Evolutionary conservation across 2,797 vertebrate species (phyloP).

Genomic region (Hylomyscus alleni): DNA sequence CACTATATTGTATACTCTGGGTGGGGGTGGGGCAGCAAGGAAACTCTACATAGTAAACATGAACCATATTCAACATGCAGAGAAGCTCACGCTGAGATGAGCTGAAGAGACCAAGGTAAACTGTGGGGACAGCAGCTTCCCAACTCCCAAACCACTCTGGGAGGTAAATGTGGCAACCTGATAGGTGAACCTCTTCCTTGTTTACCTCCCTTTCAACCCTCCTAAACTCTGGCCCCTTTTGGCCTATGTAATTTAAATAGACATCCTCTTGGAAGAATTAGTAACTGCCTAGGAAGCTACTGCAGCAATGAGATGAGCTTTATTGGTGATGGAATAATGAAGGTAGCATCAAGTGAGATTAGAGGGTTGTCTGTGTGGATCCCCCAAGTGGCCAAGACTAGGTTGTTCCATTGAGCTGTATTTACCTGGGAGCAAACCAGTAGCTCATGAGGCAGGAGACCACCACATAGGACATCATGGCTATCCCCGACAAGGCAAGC

Average conservation of each 20-base stretch:
- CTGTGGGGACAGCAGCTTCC: background rate
- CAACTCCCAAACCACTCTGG: background rate
- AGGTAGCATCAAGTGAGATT: background rate
- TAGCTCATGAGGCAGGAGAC: slow-evolving; percentile 88
- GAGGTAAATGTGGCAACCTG: background rate
- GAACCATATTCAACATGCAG: background rate
- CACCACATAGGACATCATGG: slow-evolving; percentile 86
- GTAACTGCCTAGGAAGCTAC: background rate
- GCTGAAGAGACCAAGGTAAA: background rate
- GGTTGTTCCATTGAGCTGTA: background rate
- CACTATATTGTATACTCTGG: too few species aligned
- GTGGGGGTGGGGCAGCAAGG: too few species aligned
- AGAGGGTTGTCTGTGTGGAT: background rate
- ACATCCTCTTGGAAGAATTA: background rate
- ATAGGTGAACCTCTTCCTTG: background rate
- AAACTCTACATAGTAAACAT: background rate
- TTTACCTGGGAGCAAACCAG: slow-evolving; percentile 88
- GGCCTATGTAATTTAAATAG: slow-evolving; percentile 13
- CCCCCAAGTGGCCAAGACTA: background rate
- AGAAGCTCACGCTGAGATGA: background rate
- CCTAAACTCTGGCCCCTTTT: background rate
- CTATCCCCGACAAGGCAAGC: slow-evolving; percentile 86
- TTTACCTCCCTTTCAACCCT: background rate
- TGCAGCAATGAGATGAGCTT: background rate
- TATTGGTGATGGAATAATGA: too few species aligned